Base-by-base conservation (phyloP, 2,797 vertebrate species). In the Ataeniobius toweri region DNA sequence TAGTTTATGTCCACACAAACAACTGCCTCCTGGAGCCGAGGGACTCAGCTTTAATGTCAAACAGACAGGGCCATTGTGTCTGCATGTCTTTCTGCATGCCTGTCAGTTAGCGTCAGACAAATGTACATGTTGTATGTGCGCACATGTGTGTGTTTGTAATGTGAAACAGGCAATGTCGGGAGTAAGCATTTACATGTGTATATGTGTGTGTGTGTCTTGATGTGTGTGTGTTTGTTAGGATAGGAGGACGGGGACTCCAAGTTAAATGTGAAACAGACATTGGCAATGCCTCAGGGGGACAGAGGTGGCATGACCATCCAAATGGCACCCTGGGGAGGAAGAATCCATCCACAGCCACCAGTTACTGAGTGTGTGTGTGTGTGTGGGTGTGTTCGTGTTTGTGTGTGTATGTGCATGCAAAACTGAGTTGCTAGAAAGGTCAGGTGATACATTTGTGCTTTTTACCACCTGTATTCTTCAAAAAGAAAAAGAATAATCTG, bases 1-100 rank as follows among this genome's bases (percentile, higher is more conserved):
- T 94, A 91, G 94, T 95, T 94, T 94, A 94, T 95, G 90, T 89
- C 86, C 84, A 91, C 92, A 93, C 94, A 94, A 95, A 95, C 92
- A 85, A 92, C 84, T 50, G 88, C 93, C 94, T 92, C 91, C 94
- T 95, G 94, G 82, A 91, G 88, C 88, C 72, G 76, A 86, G 90
- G 85, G 91, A 93, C 83, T 83, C 61, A 13, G 84, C 83, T 89
- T 87, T 93, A 94, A 95, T 94, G 91, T 89, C 91, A 92, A 93
- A 92, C 92, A 94, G 92, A 92, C 90, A 90, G 91, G 73, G 86
- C 83, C 82, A 78, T 83, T 71, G 46, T 73, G 83, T 73, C 48
- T 73, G 77, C 75, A 67, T 73, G 68, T 74, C 46, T 80, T 13
- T 87, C 50, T 89, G 80, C 82, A 83, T 78, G 86, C 69, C 78